Conservation (phyloP, 2,113 vertebrate genomes). For the Sceloporus undulatus region DNA sequence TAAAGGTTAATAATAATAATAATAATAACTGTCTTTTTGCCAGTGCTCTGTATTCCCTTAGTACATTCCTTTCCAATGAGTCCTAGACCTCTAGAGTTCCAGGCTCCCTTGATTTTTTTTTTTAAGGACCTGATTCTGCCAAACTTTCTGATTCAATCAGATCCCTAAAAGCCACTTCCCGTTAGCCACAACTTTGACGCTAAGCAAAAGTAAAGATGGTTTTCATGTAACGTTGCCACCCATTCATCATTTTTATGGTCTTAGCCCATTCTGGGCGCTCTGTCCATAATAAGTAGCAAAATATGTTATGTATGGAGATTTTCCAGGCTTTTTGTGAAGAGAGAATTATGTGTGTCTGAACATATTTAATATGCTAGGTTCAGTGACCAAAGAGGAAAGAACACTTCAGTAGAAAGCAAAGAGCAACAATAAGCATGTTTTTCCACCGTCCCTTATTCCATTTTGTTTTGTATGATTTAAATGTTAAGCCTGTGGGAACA, state of each 20-base stretch:
- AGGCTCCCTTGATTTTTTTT: not conserved
- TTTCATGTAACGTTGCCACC: not conserved
- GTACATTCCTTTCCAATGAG: constrained; percentile 28
- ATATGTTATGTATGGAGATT: constrained; percentile 9
- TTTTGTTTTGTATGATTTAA: too few relatives aligned
- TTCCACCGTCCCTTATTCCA: too few relatives aligned
- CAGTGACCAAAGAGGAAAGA: not conserved
- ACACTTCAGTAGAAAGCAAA: not conserved
- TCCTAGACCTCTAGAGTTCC: not conserved
- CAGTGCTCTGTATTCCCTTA: not conserved
- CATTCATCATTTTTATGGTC: constrained; percentile 20
- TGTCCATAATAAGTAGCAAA: constrained; percentile 23
- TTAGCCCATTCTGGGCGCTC: constrained; percentile 2
- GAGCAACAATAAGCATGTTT: not conserved
- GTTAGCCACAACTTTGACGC: constrained; percentile 6
- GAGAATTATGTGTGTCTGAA: not conserved
- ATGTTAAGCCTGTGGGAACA: too few relatives aligned
- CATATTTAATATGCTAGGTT: constrained; percentile 2
- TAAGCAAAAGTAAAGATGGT: constrained; percentile 7
- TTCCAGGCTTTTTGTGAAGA: not conserved
- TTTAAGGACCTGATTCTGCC: constrained; percentile 1
- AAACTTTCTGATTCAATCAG: not conserved
- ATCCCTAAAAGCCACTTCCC: constrained; percentile 14
- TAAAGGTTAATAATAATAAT: too few relatives aligned
- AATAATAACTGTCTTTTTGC: not conserved